These are phyloP conservation scores for Colius striatus DNA, from an alignment of 2,113 vertebrate species.

Conservation along the genomic window DNA sequence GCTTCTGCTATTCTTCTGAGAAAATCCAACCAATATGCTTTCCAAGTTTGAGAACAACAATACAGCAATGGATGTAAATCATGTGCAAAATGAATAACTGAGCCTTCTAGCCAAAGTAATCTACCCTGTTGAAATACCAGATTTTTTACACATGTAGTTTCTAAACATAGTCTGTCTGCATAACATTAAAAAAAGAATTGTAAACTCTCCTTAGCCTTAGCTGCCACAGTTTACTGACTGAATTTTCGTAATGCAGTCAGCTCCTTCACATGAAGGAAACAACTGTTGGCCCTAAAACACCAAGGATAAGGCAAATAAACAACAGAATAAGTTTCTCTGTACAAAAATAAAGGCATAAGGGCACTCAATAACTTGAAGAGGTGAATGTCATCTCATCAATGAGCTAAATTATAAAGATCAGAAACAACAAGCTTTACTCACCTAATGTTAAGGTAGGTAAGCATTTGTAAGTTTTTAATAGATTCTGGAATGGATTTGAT, in stretches of 20 bases:
- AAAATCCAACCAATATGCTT: background rate
- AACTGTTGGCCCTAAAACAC: background rate
- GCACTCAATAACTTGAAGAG: background rate
- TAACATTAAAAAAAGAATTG: background rate
- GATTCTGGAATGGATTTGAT: conserved; percentile 96
- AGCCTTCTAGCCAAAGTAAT: background rate
- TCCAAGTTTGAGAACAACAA: background rate
- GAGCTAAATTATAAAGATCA: background rate
- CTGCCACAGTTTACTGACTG: background rate
- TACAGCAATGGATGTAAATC: background rate
- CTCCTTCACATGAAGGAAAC: background rate
- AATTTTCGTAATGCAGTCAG: background rate
- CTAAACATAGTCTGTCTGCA: background rate
- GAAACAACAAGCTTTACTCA: conserved; percentile 58
- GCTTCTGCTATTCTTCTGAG: background rate
- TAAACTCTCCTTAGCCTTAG: background rate
- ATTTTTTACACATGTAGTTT: background rate
- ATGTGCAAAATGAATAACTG: background rate
- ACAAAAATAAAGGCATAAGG: background rate
- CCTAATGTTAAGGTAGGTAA: conserved; percentile 98
- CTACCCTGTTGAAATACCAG: background rate
- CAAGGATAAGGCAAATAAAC: background rate
- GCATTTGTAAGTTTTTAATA: conserved; percentile 96
- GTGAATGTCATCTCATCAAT: background rate
- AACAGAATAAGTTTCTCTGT: background rate